Conservation (phyloP, 2,888 invertebrate genomes). For the Sericinus montela region DNA sequence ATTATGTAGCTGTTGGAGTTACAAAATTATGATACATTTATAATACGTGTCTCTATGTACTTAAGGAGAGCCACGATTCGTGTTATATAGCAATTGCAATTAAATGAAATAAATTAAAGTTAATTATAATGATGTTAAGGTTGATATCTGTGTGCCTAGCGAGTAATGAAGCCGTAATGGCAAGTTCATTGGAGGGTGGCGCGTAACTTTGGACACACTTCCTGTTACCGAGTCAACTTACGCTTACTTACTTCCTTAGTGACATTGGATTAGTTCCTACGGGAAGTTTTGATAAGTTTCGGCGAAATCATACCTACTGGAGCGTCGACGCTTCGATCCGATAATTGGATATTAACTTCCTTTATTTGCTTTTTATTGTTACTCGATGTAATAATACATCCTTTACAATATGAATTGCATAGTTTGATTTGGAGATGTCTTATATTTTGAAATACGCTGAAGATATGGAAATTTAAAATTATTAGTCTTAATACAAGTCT, state of each 20-base stretch:
- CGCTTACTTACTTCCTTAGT: constrained; percentile 40
- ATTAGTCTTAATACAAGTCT: too few species aligned
- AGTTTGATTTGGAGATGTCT: too few species aligned
- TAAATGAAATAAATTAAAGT: too few species aligned
- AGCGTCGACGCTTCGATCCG: constrained; percentile 5
- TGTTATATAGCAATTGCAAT: too few species aligned
- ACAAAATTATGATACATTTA: too few species aligned
- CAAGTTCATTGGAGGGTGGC: constrained; percentile 13
- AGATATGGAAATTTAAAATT: too few species aligned
- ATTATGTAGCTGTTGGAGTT: too few species aligned
- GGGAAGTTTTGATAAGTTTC: constrained; percentile 37
- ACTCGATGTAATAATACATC: too few species aligned
- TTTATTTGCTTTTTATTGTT: not conserved
- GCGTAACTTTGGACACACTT: constrained; percentile 32
- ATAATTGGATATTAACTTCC: constrained; percentile 1
- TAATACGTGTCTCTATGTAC: too few species aligned
- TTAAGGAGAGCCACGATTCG: too few species aligned
- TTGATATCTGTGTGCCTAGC: constrained; percentile 35
- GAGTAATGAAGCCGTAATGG: constrained; percentile 23
- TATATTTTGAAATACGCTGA: too few species aligned
- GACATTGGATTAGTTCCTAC: constrained; percentile 35
- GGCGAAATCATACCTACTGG: constrained; percentile 28
- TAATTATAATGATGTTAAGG: constrained; percentile 12
- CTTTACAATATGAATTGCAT: too few species aligned
- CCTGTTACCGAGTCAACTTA: constrained; percentile 40